Conservation (phyloP, 2,797 vertebrate genomes). For the Tinamus major region DNA sequence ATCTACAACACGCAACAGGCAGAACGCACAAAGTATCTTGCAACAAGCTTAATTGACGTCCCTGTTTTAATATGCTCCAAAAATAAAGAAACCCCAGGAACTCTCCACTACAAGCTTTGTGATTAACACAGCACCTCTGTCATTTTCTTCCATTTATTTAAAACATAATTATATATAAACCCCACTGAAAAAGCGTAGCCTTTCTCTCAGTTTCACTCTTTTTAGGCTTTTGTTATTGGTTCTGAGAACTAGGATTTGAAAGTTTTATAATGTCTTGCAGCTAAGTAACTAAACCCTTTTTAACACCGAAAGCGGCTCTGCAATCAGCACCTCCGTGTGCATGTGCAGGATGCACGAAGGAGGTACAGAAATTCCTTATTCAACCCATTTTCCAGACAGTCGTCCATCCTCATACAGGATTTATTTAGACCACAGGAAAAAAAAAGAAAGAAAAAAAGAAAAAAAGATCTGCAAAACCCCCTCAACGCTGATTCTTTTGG, state of each 20-base stretch:
- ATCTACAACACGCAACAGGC: background rate
- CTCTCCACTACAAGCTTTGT: background rate
- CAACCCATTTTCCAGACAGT: background rate
- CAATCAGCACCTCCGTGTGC: background rate
- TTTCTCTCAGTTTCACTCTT: background rate
- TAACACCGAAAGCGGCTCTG: background rate
- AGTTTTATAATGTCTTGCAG: background rate
- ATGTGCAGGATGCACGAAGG: background rate
- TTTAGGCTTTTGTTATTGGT: background rate
- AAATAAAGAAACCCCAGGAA: background rate
- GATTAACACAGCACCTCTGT: background rate
- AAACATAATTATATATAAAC: background rate
- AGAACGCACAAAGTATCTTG: background rate
- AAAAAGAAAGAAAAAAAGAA: background rate
- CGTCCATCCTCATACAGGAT: background rate
- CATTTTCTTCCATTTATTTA: background rate
- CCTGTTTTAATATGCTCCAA: background rate
- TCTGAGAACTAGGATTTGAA: background rate
- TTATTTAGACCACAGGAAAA: background rate
- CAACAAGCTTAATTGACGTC: fast-evolving
- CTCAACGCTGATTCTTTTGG: background rate
- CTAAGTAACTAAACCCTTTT: background rate
- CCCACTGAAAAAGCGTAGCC: background rate
- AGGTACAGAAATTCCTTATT: background rate
- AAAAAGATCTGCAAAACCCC: background rate